Evolutionary conservation across 2,888 invertebrate species (phyloP), one percentile per base, ranked within the genome.

Genomic region (Drosophila meridionalis): DNA sequence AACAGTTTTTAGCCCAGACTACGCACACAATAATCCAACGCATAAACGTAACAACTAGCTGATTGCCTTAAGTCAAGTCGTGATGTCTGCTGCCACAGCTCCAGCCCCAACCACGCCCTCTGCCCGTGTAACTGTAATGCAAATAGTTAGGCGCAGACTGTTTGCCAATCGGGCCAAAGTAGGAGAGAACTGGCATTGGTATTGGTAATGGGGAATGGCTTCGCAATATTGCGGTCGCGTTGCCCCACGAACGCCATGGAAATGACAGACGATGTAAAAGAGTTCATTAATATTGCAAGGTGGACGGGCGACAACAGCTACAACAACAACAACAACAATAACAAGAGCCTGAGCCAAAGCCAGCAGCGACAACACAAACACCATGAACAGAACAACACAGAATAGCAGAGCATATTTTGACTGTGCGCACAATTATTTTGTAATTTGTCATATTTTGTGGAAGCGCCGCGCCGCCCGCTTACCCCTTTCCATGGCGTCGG

Each of bases 211-310:
- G 28, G 12, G 28, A 1, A 45, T 7, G 7, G 28, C 20, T 42
- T 60, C 32, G 62, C 65, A 74, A 75, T 62, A 69, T 64, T 69
- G 83, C 45, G 73, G 78, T 69, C 80, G 72, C 68, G 69, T 75
- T 70, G 45, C 72, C 48, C 78, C 30, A 57, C 70, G 83, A 85
- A 83, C 62, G 60, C 76, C 58, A 76, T 87, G 89, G 78, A 80
- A 85, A 87, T 83, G 86, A 82, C 79, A 87, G 90, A 87, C 90
- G 83, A 81, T 82, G 83, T 82, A 86, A 86, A 83, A 86, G 90
- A 88, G 88, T 89, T 87, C 83, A 87, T 87, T 87, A 87, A 87
- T 87, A 86, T 86, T 90, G 88, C 80, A 89, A 74, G 83, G 77
- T 85, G 74, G 66, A 69, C 73, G 57, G 67, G 63, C 70, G 82